phyloP scores from a whole-genome alignment of 2,113 vertebrate species.

The Brachyistius frenatus region DNA sequence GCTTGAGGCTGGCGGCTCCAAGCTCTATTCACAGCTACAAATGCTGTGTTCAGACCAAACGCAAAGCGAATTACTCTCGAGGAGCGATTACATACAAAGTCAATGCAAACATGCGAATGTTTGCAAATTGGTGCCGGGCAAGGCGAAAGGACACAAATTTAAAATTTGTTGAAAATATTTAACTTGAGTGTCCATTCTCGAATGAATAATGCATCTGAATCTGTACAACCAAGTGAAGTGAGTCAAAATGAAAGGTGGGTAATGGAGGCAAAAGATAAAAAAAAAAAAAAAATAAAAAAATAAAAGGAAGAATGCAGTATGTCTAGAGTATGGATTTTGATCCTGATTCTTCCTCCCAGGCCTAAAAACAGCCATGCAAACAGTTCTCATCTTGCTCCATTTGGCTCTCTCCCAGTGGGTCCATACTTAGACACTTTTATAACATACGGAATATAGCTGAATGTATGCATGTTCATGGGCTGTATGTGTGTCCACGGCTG shows the following conservation, averaged over 20 bases:
- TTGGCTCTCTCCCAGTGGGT: constrained; percentile 4
- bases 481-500: constrained; percentile 1
- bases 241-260: too few species aligned
- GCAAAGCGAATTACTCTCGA: too few species aligned
- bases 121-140: too few species aligned
- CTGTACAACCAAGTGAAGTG: too few species aligned
- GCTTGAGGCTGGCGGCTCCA: not conserved
- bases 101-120: too few species aligned
- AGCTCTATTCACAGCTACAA: not conserved
- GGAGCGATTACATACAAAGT: too few species aligned
- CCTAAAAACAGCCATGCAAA: not conserved
- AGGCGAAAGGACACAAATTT: too few species aligned
- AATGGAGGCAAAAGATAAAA: rapidly evolving
- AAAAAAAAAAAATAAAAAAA: not conserved
- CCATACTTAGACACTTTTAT: not conserved
- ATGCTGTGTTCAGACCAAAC: too few species aligned
- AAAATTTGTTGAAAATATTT: too few species aligned
- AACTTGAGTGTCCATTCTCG: too few species aligned
- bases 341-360: too few species aligned
- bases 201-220: not conserved
- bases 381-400: not conserved
- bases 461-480: not conserved
- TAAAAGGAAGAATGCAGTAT: not conserved
- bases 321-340: too few species aligned
- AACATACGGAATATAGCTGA: not conserved